These are phyloP conservation scores for Trichopria drosophilae DNA, from an alignment of 2,888 invertebrate genomes.

Conservation along the genomic window DNA sequence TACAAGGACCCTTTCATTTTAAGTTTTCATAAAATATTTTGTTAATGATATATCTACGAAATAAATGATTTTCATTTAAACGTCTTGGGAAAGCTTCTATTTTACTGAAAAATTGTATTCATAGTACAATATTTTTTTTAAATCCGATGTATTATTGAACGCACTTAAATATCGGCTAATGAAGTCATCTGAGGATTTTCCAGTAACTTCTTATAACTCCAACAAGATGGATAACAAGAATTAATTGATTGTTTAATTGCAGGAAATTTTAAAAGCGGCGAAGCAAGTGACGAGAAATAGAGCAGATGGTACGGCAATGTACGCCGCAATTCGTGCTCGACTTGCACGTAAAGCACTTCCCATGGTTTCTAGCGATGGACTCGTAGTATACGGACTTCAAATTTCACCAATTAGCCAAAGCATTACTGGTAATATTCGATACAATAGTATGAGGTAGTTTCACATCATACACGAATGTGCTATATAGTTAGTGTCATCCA, in stretches of 20 bases:
- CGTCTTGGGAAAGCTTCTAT: too few relatives aligned
- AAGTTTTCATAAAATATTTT: too few relatives aligned
- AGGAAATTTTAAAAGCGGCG: slow-evolving; percentile 66
- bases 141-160: slow-evolving; percentile 3
- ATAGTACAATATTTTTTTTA: too few relatives aligned
- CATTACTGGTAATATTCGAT: slow-evolving; percentile 48
- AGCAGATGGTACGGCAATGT: slow-evolving; percentile 62
- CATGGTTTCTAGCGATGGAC: slow-evolving; percentile 70
- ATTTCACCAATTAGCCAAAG: slow-evolving; percentile 59
- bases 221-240: too few relatives aligned
- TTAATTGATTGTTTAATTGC: slow-evolving; percentile 21
- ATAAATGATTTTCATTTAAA: too few relatives aligned
- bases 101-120: too few relatives aligned
- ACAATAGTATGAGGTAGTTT: slow-evolving; percentile 10
- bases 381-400: slow-evolving; percentile 74
- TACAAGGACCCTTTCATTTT: too few relatives aligned
- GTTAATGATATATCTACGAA: too few relatives aligned
- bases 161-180: too few relatives aligned
- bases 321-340: slow-evolving; percentile 73
- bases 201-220: too few relatives aligned
- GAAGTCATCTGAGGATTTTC: too few relatives aligned
- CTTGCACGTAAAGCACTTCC: slow-evolving; percentile 76
- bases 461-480: not conserved
- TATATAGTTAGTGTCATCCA: too few relatives aligned
- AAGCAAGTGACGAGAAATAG: slow-evolving; percentile 62